Conservation (phyloP, 2,113 vertebrate species). For the Pygoscelis antarcticus region DNA sequence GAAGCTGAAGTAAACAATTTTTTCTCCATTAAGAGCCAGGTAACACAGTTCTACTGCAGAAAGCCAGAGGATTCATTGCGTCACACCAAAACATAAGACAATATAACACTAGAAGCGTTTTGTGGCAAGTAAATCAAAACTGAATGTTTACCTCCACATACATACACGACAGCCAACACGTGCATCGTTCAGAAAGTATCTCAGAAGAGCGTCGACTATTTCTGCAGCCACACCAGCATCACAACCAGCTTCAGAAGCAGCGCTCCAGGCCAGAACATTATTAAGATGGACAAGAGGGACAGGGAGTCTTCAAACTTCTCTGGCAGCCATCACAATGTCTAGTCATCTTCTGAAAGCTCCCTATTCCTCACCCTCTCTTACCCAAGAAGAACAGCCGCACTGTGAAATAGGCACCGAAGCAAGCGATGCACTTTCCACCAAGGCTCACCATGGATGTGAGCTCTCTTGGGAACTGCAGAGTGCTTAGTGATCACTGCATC, state of each 20-base stretch:
- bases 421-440: not conserved
- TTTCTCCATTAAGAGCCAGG: not conserved
- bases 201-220: not conserved
- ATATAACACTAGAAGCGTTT: not conserved
- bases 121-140: not conserved
- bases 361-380: not conserved
- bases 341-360: not conserved
- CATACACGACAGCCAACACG: not conserved
- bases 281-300: not conserved
- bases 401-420: accelerated
- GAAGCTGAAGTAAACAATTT: not conserved
- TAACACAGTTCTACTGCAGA: not conserved
- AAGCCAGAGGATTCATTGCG: not conserved
- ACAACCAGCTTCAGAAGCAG: not conserved
- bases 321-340: not conserved
- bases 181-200: not conserved
- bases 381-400: not conserved
- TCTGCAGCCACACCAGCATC: not conserved
- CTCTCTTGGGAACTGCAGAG: not conserved
- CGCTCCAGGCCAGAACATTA: not conserved
- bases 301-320: not conserved
- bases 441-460: accelerated
- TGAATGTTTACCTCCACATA: not conserved
- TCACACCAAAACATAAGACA: not conserved
- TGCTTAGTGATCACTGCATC: accelerated